A percentile compares a stretch with the other conserved stretches of the same genome.
Evolutionary conservation across 2,797 vertebrate genomes (phyloP).

Genomic region (Sebastiscus tertius): DNA sequence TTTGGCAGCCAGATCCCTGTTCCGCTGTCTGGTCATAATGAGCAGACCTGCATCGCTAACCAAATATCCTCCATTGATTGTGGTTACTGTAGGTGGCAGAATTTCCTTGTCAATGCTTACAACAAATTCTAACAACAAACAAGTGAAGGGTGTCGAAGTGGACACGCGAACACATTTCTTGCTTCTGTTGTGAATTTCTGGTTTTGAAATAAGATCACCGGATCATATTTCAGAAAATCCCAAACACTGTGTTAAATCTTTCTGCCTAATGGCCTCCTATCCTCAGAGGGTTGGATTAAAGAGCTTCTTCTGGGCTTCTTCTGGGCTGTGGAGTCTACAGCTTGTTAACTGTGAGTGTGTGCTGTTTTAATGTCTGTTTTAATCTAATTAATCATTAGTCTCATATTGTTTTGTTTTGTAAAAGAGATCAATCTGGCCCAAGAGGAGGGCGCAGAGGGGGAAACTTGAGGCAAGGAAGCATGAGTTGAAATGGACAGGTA

Average conservation of each 20-base stretch:
- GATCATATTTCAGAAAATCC: slow-evolving; percentile 51
- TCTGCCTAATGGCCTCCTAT: slow-evolving; percentile 57
- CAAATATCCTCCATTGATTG: slow-evolving; percentile 41
- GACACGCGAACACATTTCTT: slow-evolving; percentile 1
- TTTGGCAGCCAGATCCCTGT: slow-evolving; percentile 7
- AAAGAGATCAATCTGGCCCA: slow-evolving; percentile 10
- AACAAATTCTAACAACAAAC: slow-evolving; percentile 35
- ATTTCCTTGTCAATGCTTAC: slow-evolving; percentile 35
- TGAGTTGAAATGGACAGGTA: background rate
- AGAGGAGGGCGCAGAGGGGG: background rate
- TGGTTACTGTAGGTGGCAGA: slow-evolving; percentile 28
- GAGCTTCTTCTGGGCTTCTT: slow-evolving; percentile 40
- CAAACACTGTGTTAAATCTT: slow-evolving; percentile 51
- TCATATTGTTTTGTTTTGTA: slow-evolving; percentile 38
- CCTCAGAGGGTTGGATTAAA: slow-evolving; percentile 55
- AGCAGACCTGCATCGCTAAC: slow-evolving; percentile 23
- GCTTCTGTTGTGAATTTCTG: slow-evolving; percentile 17
- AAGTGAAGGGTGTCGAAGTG: background rate
- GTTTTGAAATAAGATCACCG: slow-evolving; percentile 40
- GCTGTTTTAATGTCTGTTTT: slow-evolving; percentile 23
- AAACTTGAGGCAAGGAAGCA: background rate
- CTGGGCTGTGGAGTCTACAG: slow-evolving; percentile 24
- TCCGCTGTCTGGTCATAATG: slow-evolving; percentile 20
- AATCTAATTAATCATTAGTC: slow-evolving; percentile 32
- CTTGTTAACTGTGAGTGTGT: slow-evolving; percentile 41